Conservation (phyloP, 2,797 vertebrate genomes). For the Notolepis coatsorum region DNA sequence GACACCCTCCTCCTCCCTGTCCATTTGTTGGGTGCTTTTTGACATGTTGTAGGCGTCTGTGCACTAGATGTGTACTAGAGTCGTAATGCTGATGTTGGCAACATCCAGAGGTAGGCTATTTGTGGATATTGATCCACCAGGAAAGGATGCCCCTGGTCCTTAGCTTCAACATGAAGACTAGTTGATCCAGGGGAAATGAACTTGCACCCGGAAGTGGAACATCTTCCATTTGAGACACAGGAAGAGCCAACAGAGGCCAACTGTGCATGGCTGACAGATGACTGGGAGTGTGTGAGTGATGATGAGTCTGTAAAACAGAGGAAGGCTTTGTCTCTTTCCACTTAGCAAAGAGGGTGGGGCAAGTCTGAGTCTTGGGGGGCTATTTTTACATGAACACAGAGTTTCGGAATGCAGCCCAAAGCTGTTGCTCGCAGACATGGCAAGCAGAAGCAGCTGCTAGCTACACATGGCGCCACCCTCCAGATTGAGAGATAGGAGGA, state of each 20-base stretch:
- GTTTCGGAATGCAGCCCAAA: conserved; percentile 62
- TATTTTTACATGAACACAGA: conserved; percentile 77
- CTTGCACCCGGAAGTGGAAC: conserved; percentile 30
- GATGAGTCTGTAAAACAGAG: conserved; percentile 67
- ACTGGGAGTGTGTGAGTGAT: conserved; percentile 51
- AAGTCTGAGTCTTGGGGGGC: conserved; percentile 33
- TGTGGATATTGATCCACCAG: conserved; percentile 6
- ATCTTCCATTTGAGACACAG: conserved; percentile 19
- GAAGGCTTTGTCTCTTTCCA: conserved; percentile 66
- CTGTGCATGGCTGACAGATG: conserved; percentile 59
- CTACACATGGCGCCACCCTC: conserved; percentile 20
- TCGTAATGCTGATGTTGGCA: neutral
- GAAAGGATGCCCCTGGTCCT: neutral
- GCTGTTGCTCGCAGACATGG: conserved; percentile 42
- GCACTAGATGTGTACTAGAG: neutral
- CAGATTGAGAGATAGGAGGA: conserved; percentile 18
- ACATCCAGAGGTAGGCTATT: neutral
- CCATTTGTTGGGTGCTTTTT: too few relatives aligned
- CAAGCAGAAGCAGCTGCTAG: conserved; percentile 75
- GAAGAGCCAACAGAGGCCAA: conserved; percentile 35
- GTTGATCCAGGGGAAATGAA: neutral
- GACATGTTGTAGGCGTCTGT: too few relatives aligned
- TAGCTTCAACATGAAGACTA: neutral
- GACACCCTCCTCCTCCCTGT: too few relatives aligned
- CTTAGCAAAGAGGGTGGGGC: conserved; percentile 16